Evolutionary conservation across 1,140 invertebrate species (phyloP).

Genomic region (Probaryconus sp.): DNA sequence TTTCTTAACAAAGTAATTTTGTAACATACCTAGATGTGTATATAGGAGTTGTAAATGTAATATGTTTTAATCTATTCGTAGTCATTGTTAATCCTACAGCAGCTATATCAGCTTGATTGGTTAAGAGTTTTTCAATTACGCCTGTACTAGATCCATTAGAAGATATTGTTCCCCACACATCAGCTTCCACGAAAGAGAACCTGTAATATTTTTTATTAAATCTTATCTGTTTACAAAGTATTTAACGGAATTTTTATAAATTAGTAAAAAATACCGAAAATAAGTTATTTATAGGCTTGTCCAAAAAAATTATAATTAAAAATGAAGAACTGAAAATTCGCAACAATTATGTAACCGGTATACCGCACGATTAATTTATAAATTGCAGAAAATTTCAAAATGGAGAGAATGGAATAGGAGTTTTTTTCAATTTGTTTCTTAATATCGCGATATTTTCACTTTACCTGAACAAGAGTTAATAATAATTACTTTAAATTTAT

Average conservation of each 20-base stretch:
- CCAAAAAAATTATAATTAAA: too few relatives aligned
- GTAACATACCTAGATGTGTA: slow-evolving; percentile 71
- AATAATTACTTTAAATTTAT: too few relatives aligned
- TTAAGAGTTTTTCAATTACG: slow-evolving; percentile 64
- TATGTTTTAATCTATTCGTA: slow-evolving; percentile 64
- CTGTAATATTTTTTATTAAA: slow-evolving; percentile 40
- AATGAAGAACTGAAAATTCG: too few relatives aligned
- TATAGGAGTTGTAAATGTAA: slow-evolving; percentile 72
- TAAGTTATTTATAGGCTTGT: too few relatives aligned
- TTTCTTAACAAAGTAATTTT: too few relatives aligned
- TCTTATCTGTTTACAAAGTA: neutral
- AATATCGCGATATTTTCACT: too few relatives aligned
- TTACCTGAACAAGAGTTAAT: too few relatives aligned
- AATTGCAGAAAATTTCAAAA: too few relatives aligned
- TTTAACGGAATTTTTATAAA: slow-evolving; percentile 3
- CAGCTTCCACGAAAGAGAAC: slow-evolving; percentile 59
- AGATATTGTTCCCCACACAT: slow-evolving; percentile 64
- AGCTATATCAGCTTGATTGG: slow-evolving; percentile 67
- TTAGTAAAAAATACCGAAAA: too few relatives aligned
- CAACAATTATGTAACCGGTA: too few relatives aligned
- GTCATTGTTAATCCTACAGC: slow-evolving; percentile 74
- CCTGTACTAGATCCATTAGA: slow-evolving; percentile 71
- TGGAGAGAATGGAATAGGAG: too few relatives aligned
- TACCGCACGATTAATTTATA: neutral
- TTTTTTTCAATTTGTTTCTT: too few relatives aligned